phyloP scores from a whole-genome alignment of 1,140 invertebrate genomes.

The Diabrotica undecimpunctata region DNA sequence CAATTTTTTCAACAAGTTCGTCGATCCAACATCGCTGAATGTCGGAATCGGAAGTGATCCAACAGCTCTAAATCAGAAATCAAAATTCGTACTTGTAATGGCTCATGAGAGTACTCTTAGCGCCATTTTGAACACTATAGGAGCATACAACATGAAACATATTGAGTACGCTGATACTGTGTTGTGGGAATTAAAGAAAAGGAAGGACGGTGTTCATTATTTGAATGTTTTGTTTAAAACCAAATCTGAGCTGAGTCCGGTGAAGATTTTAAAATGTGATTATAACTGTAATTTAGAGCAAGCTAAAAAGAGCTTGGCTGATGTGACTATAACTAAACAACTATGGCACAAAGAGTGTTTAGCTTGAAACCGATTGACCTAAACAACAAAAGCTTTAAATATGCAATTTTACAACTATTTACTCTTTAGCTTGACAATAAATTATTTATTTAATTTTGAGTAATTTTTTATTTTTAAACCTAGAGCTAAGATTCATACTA shows the following conservation, averaged over 20 bases:
- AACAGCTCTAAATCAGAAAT: constrained; percentile 22
- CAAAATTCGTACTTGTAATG: constrained; percentile 71
- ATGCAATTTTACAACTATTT: too few relatives aligned
- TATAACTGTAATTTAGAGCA: constrained; percentile 53
- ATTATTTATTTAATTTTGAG: too few relatives aligned
- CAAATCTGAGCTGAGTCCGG: constrained; percentile 49
- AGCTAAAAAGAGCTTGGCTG: too few relatives aligned
- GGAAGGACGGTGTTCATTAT: constrained; percentile 34
- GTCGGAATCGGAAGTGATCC: too few relatives aligned
- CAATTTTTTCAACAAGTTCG: constrained; percentile 33
- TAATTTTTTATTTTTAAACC: too few relatives aligned
- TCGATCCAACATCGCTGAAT: constrained; percentile 54
- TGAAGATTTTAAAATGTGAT: constrained; percentile 58
- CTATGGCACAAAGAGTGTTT: too few relatives aligned
- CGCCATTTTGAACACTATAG: constrained; percentile 68
- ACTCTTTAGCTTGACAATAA: too few relatives aligned
- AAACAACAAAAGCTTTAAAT: too few relatives aligned
- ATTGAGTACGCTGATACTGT: constrained; percentile 71
- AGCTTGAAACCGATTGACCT: too few relatives aligned
- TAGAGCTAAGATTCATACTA: too few relatives aligned
- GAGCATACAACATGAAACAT: constrained; percentile 67
- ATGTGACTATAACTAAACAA: too few relatives aligned
- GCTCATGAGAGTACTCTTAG: constrained; percentile 81
- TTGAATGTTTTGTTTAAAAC: constrained; percentile 63
- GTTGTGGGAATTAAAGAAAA: constrained; percentile 65